Conservation (phyloP, 2,113 vertebrate species). For the Xiphorhynchus elegans region DNA sequence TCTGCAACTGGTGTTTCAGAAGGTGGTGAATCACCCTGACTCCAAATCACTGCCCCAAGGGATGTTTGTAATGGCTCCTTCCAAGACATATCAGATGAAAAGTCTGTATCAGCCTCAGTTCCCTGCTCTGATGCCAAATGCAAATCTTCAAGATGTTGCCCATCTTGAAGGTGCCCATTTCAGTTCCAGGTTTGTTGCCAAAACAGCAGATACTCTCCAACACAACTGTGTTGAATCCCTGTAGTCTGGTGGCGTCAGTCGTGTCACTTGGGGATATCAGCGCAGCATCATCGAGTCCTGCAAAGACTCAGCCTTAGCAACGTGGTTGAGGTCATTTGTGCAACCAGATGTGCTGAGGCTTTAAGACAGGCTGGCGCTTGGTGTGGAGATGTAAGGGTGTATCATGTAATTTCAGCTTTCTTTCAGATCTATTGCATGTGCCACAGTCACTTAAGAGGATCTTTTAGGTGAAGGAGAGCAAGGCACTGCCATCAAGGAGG, state of each 20-base stretch:
- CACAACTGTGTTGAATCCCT: rapidly evolving
- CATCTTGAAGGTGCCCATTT: not conserved
- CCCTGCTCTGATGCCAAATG: not conserved
- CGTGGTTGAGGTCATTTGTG: not conserved
- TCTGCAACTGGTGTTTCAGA: not conserved
- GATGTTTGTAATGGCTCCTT: not conserved
- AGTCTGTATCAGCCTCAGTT: not conserved
- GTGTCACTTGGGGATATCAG: not conserved
- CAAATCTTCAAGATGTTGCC: not conserved
- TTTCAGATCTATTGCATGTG: not conserved
- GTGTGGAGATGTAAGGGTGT: not conserved
- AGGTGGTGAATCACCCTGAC: not conserved
- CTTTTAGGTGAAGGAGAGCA: not conserved
- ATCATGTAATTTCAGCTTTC: not conserved
- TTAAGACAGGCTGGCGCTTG: not conserved
- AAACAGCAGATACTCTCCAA: not conserved
- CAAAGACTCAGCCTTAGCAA: not conserved
- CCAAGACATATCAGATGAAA: not conserved
- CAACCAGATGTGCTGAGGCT: not conserved
- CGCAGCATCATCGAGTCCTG: not conserved
- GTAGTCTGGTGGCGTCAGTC: not conserved
- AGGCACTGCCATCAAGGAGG: not conserved
- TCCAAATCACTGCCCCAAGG: rapidly evolving
- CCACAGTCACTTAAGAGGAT: not conserved
- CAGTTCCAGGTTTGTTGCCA: not conserved